These are phyloP conservation scores for Scelioninae gen. 2 DNA, from an alignment of 2,888 invertebrate genomes.

Conservation along the genomic window DNA sequence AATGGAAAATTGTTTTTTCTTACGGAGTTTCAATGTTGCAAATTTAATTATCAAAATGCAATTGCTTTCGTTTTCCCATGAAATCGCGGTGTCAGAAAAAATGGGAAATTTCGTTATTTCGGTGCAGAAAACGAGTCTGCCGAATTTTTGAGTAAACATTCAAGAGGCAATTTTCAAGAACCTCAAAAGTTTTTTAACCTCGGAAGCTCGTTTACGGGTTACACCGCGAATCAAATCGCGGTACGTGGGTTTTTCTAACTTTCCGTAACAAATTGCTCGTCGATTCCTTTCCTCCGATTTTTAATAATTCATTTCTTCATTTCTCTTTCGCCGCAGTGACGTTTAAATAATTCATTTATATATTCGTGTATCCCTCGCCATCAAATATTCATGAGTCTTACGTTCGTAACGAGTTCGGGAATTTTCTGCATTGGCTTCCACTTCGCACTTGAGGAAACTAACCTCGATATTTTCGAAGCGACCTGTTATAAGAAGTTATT, in stretches of 20 bases:
- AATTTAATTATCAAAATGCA: too few species aligned
- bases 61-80: too few species aligned
- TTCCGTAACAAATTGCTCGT: not conserved
- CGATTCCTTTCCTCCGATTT: not conserved
- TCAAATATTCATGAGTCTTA: constrained; percentile 27
- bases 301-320: constrained; percentile 8
- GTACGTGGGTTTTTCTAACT: not conserved
- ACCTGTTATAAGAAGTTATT: constrained; percentile 8
- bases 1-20: too few species aligned
- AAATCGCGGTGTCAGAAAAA: too few species aligned
- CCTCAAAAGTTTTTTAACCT: too few species aligned
- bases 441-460: constrained; percentile 13
- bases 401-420: constrained; percentile 7
- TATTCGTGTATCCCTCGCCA: constrained; percentile 13
- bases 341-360: constrained; percentile 23
- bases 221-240: not conserved
- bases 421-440: constrained; percentile 26
- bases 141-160: not conserved
- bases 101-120: too few species aligned
- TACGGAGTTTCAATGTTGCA: too few species aligned
- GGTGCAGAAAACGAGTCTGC: not conserved
- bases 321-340: not conserved
- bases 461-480: constrained; percentile 1
- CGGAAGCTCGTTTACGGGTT: too few species aligned
- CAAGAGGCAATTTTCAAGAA: constrained; percentile 2